Evolutionary conservation across 2,888 invertebrate genomes (phyloP), one percentile per base, ranked within the genome.

Genomic region (Gnatocerus cornutus): DNA sequence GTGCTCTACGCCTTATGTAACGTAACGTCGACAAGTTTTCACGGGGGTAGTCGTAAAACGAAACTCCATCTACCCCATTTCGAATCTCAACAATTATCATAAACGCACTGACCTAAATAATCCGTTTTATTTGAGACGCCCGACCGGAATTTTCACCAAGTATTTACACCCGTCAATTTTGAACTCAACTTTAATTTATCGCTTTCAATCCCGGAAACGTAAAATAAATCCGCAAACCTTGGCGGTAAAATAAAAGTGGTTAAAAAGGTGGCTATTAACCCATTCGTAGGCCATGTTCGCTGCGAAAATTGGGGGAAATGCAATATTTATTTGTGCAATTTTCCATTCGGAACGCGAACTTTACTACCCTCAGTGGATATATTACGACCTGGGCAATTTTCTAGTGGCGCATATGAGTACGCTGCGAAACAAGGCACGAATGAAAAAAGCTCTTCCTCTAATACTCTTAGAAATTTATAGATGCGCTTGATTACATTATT

Each of bases 71-170:
- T 37, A 27, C 59, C 33, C 43, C 55, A 63, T 55, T 55, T 46
- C 58, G 27, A 58, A 58, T 65, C 65, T 45, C 12, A n/a, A 33
- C 61, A 52, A 68, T 68, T 68, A 68, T 63, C 62, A 63, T 68
- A 55, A 68, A 68, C 46, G 63, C 68, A 55, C 62, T 62, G 68
- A 63, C 68, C 63, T 68, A 68, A 68, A 68, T 68, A 68, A 63
- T 64, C 50, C 48, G 45, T 55, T 68, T 56, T 68, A 63, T 56
- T 63, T 48, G 63, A 21, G 53, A 67, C 45, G 37, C 46, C 12
- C 27, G 50, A 37, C 55, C 52, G 16, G 52, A 68, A 68, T 55
- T 61, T 59, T 59, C 58, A 16, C 41, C 67, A 43, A 55, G 27
- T 58, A 58, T 66, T 66, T 58, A 66, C 66, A 56, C 30, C 27